These are phyloP conservation scores for Cosmopolites sordidus DNA, from an alignment of 2,888 invertebrate species.

Conservation along the genomic window DNA sequence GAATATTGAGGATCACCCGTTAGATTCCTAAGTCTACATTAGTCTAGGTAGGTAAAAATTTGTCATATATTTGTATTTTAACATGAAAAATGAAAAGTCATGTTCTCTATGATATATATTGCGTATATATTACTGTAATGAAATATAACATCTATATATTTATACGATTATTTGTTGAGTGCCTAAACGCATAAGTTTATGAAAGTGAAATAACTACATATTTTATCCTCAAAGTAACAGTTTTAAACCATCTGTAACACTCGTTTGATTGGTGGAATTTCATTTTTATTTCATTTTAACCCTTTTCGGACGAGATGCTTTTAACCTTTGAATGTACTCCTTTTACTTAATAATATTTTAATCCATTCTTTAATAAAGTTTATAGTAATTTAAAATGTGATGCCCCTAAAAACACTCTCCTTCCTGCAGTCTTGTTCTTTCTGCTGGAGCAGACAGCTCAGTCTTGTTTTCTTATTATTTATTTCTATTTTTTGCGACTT, in stretches of 20 bases:
- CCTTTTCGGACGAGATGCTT: no score
- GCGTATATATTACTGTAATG: conserved; percentile 5
- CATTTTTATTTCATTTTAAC: no score
- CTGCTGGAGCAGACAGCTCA: no score
- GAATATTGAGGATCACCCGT: conserved; percentile 5
- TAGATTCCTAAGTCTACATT: conserved; percentile 24
- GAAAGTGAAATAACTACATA: conserved; percentile 18
- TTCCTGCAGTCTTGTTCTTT: no score
- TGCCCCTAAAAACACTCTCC: no score
- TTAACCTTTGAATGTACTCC: no score
- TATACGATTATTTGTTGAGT: conserved; percentile 47
- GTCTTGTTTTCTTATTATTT: no score
- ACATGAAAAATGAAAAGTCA: not conserved
- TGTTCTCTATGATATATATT: not conserved
- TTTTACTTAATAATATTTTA: no score
- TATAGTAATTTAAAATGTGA: no score
- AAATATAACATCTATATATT: conserved; percentile 36
- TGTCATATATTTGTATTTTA: conserved; percentile 43
- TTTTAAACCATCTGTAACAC: conserved; percentile 37
- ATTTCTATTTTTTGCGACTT: no score
- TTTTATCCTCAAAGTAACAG: conserved; percentile 23
- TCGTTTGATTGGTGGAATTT: conserved; percentile 1
- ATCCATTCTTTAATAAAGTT: no score
- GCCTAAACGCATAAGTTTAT: conserved; percentile 42
- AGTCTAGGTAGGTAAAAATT: conserved; percentile 34